These are phyloP conservation scores for Bembecia ichneumoniformis DNA, from an alignment of 2,888 invertebrate genomes.

Conservation along the genomic window DNA sequence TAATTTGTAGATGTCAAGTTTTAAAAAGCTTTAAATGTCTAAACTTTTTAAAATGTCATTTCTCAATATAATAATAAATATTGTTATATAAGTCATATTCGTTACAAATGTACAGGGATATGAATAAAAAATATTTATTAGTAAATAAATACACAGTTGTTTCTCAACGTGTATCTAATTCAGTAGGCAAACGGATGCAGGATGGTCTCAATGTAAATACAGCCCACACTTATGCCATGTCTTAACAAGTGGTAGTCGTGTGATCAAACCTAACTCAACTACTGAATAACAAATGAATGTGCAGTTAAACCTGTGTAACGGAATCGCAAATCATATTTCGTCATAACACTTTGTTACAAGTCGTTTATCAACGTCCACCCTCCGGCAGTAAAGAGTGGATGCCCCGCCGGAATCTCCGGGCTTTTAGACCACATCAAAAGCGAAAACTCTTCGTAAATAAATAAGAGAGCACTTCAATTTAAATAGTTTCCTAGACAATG, in stretches of 20 bases:
- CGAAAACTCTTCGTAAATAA: neutral
- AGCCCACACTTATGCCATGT: too few species aligned
- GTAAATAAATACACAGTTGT: too few species aligned
- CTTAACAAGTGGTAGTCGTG: neutral
- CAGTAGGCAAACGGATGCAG: too few species aligned
- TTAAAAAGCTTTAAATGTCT: too few species aligned
- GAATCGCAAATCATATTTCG: constrained; percentile 7
- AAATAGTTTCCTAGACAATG: neutral
- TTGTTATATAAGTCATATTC: too few species aligned
- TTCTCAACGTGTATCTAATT: too few species aligned
- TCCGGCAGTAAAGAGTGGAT: constrained; percentile 1
- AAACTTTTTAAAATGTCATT: too few species aligned
- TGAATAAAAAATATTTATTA: too few species aligned
- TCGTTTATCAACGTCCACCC: constrained; percentile 9
- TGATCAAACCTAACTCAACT: neutral
- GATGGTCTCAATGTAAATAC: too few species aligned
- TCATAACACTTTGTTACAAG: constrained; percentile 6
- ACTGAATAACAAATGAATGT: neutral
- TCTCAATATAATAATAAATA: too few species aligned
- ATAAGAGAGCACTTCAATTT: neutral
- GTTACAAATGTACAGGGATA: too few species aligned
- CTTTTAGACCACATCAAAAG: neutral
- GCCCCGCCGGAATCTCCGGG: constrained; percentile 4
- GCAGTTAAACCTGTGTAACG: constrained; percentile 1
- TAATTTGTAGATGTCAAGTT: too few species aligned